A percentile compares a stretch with the other conserved stretches of the same genome.
Evolutionary conservation across 2,113 vertebrate genomes (phyloP).

Genomic region (Taxidea taxus): DNA sequence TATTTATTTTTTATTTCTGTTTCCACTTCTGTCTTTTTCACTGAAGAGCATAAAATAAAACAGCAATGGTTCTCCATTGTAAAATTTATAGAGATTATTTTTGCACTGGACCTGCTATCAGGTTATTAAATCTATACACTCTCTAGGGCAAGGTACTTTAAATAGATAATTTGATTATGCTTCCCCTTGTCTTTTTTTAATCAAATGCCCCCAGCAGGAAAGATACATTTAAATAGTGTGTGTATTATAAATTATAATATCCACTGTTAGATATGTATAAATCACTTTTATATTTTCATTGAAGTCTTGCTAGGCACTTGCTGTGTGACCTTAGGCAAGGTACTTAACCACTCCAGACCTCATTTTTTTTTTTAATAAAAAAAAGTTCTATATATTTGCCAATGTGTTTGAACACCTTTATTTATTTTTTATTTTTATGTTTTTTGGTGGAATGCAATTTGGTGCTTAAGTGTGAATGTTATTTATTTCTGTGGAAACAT

Average conservation of each 20-base stretch:
- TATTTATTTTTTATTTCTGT: conserved; percentile 23
- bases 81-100: conserved; percentile 37
- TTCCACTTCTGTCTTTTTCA: background rate
- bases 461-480: background rate
- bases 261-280: conserved; percentile 50
- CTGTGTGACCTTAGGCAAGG: conserved; percentile 48
- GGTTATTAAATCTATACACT: conserved; percentile 61
- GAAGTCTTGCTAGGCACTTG: conserved; percentile 36
- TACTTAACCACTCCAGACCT: background rate
- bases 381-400: background rate
- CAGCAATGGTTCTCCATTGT: background rate
- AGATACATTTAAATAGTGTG: conserved; percentile 10
- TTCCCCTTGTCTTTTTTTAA: conserved; percentile 67
- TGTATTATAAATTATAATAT: conserved; percentile 56
- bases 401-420: background rate
- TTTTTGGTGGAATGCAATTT: background rate
- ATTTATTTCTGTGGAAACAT: background rate
- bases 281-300: conserved; percentile 62
- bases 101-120: background rate
- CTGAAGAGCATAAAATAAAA: conserved; percentile 1
- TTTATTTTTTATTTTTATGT: background rate
- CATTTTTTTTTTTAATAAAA: background rate
- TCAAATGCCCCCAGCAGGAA: conserved; percentile 66
- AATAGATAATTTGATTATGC: conserved; percentile 70
- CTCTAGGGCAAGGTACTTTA: conserved; percentile 56